A percentile compares a stretch with the other conserved stretches of the same genome.
These are phyloP conservation scores for Luffia ferchaultella DNA, from an alignment of 2,888 invertebrate species.

Conservation along the genomic window DNA sequence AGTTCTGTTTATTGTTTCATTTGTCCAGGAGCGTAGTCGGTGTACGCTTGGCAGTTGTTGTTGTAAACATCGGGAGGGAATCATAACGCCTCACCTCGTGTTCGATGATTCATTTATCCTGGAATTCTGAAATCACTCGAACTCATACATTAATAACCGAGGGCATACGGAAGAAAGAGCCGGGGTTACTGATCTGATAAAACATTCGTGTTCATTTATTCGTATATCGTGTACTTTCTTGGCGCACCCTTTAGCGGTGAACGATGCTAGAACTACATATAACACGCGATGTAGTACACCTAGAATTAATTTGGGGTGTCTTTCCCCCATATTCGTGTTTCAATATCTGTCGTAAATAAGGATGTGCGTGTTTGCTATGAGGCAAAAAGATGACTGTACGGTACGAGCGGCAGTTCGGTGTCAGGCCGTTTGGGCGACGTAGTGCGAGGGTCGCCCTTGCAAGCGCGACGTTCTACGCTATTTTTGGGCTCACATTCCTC, in stretches of 20 bases:
- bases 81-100: background rate
- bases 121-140: background rate
- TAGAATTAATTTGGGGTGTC: too few species aligned
- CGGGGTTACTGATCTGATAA: background rate
- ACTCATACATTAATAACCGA: background rate
- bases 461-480: constrained; percentile 59
- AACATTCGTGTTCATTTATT: background rate
- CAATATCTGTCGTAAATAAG: constrained; percentile 52
- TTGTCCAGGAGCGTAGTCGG: constrained; percentile 21
- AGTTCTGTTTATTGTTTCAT: constrained; percentile 34
- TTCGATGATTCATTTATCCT: constrained; percentile 6
- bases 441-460: constrained; percentile 57
- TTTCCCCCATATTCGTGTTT: constrained; percentile 33
- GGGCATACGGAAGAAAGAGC: background rate
- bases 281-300: too few species aligned
- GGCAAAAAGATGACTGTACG: too few species aligned
- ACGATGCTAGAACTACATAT: too few species aligned
- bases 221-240: too few species aligned
- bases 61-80: background rate
- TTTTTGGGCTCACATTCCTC: constrained; percentile 63
- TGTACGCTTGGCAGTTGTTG: background rate
- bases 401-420: too few species aligned
- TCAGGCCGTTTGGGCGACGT: constrained; percentile 20
- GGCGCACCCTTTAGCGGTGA: too few species aligned
- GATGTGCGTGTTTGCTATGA: constrained; percentile 32